Evolutionary conservation across 2,113 vertebrate species (phyloP).

Genomic region (Sterna hirundo): DNA sequence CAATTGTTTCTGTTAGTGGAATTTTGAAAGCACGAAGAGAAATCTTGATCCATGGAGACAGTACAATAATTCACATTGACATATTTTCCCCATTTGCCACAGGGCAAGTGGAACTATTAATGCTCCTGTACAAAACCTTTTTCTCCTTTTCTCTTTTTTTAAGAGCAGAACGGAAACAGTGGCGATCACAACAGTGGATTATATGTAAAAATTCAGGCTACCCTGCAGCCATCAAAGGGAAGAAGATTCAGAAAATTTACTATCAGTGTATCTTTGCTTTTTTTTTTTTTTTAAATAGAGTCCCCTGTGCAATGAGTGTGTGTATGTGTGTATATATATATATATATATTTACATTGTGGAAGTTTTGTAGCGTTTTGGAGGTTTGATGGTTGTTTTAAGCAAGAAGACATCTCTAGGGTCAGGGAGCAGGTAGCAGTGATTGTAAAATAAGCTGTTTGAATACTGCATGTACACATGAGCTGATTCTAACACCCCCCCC

Average conservation of each 20-base stretch:
- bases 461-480: not conserved
- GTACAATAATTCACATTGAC: conserved; percentile 69
- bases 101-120: conserved; percentile 69
- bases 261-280: not conserved
- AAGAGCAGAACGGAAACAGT: conserved; percentile 2
- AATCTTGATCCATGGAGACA: conserved; percentile 62
- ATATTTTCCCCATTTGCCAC: conserved; percentile 59
- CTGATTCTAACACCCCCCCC: conserved; percentile 36
- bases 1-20: conserved; percentile 66
- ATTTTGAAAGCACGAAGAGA: conserved; percentile 64
- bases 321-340: too few relatives aligned
- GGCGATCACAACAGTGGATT: not conserved
- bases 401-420: not conserved
- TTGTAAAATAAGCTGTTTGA: not conserved
- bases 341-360: not conserved
- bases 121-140: conserved; percentile 48
- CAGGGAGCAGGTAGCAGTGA: not conserved
- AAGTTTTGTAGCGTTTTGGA: not conserved
- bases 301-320: not conserved
- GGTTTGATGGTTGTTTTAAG: not conserved
- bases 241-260: not conserved
- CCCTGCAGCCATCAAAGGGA: not conserved
- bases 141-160: not conserved
- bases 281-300: not conserved
- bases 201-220: conserved; percentile 18